A percentile compares a stretch with the other conserved stretches of the same genome.
phyloP scores from a whole-genome alignment of 2,888 invertebrate genomes.

The Nomada goodeniana region DNA sequence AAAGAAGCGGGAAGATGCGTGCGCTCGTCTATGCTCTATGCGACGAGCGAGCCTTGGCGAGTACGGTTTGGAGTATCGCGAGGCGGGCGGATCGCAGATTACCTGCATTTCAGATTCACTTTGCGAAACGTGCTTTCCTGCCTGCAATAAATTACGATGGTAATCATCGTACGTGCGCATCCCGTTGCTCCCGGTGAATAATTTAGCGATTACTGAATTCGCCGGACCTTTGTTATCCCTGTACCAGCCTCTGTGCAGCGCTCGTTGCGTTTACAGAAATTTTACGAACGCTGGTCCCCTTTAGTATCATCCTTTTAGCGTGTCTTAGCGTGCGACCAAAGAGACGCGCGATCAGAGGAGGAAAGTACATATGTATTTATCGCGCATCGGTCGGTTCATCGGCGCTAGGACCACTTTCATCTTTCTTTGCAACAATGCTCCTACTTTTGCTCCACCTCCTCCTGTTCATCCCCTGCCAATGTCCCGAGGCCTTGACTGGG shows the following conservation, averaged over 20 bases:
- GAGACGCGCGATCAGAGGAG: not conserved
- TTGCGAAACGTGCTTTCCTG: conserved; percentile 61
- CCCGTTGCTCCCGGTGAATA: conserved; percentile 45
- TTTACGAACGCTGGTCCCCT: not conserved
- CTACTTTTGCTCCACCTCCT: conserved; percentile 39
- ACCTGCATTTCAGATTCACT: conserved; percentile 68
- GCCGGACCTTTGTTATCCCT: not conserved
- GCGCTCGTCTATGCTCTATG: conserved; percentile 48
- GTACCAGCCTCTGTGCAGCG: not conserved
- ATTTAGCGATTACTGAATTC: conserved; percentile 56
- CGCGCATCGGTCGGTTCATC: conserved; percentile 50
- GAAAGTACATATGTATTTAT: conserved; percentile 35
- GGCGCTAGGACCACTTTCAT: conserved; percentile 52
- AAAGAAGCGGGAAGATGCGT: conserved; percentile 51
- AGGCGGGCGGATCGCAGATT: conserved; percentile 69
- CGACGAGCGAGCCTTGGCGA: conserved; percentile 27
- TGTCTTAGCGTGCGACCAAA: not conserved
- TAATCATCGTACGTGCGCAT: conserved; percentile 57
- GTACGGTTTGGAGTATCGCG: conserved; percentile 39
- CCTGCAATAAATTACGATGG: conserved; percentile 70
- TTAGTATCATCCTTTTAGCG: not conserved
- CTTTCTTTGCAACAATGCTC: conserved; percentile 63
- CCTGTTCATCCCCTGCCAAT: conserved; percentile 67
- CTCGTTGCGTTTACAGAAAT: not conserved
- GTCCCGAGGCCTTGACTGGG: conserved; percentile 80